phyloP scores from a whole-genome alignment of 2,888 invertebrate genomes.

The Coelinius sp. region DNA sequence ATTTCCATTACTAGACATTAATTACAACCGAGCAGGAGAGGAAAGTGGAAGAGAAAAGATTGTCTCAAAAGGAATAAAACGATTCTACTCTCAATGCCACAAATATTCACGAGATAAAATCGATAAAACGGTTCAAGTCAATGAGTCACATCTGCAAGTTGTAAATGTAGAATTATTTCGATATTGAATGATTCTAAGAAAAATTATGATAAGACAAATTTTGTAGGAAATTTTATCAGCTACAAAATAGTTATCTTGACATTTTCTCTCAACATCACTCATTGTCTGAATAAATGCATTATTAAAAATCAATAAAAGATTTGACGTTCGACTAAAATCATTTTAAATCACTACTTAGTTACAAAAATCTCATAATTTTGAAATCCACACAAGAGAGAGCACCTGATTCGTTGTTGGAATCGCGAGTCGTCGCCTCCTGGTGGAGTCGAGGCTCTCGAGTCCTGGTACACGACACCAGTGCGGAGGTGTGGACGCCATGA shows the following conservation, averaged over 20 bases:
- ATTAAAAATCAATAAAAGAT: too few relatives aligned
- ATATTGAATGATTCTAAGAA: too few relatives aligned
- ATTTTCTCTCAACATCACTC: too few relatives aligned
- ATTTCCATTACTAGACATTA: not conserved
- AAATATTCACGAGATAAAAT: conserved; percentile 28
- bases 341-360: not conserved
- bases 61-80: not conserved
- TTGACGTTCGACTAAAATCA: too few relatives aligned
- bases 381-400: conserved; percentile 24
- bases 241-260: too few relatives aligned
- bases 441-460: conserved; percentile 69
- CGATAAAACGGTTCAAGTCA: too few relatives aligned
- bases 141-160: too few relatives aligned
- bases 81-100: conserved; percentile 46
- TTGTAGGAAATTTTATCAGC: too few relatives aligned
- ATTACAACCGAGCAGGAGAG: not conserved
- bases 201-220: too few relatives aligned
- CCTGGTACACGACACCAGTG: conserved; percentile 88
- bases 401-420: conserved; percentile 73
- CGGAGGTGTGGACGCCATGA: conserved; percentile 89
- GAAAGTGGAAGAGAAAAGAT: not conserved
- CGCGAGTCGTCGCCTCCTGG: conserved; percentile 74
- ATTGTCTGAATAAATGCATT: too few relatives aligned
- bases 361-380: not conserved
- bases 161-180: too few relatives aligned